Conservation (phyloP, 2,113 vertebrate genomes). For the Alosa alosa region DNA sequence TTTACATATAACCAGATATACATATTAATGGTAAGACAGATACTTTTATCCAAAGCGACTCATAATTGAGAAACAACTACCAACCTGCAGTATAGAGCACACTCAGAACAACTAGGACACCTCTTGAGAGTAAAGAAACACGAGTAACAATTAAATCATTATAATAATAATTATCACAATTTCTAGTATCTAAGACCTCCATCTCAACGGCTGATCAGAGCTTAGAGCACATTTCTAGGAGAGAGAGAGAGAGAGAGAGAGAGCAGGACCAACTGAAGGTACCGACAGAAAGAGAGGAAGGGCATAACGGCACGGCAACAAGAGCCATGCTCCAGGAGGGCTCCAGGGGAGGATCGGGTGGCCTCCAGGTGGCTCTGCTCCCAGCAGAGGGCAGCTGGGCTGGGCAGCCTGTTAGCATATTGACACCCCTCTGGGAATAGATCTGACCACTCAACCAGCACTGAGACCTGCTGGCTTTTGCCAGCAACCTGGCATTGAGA, state of each 20-base stretch:
- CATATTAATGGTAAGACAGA: no score
- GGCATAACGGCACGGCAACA: not conserved
- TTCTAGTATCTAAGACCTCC: no score
- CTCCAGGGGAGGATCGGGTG: not conserved
- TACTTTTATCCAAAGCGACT: conserved; percentile 18
- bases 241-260: not conserved
- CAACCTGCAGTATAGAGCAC: no score
- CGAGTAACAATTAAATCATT: no score
- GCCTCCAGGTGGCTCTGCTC: conserved; percentile 10
- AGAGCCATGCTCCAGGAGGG: not conserved
- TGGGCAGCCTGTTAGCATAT: not conserved
- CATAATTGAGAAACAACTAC: no score
- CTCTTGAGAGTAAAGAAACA: no score
- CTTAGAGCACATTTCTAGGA: not conserved
- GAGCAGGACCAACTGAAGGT: not conserved
- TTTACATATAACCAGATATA: no score
- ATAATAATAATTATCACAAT: no score
- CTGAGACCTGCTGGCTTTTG: no score
- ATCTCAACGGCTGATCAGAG: no score
- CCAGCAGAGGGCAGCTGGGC: not conserved
- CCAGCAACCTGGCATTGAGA: no score
- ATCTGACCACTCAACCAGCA: not conserved
- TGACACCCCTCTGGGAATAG: not conserved
- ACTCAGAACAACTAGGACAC: no score
- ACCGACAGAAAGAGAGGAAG: not conserved